A percentile compares a stretch with the other conserved stretches of the same genome.
Conservation (phyloP, 1,140 invertebrate species). For the Trachymyrmex septentrionalis region DNA sequence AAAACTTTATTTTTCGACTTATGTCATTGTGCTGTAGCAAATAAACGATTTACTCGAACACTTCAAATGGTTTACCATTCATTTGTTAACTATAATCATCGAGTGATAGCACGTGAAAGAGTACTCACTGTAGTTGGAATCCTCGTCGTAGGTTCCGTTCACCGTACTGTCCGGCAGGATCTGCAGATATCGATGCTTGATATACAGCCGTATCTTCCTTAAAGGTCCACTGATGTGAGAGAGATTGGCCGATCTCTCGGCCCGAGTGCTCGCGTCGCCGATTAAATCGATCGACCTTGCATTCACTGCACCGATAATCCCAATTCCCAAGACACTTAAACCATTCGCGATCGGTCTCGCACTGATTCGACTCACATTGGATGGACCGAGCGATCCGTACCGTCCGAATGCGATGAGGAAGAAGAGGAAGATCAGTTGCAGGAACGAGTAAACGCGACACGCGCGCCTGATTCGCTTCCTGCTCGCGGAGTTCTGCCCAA, state of each 20-base stretch:
- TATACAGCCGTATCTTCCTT: constrained; percentile 92
- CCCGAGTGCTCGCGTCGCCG: constrained; percentile 77
- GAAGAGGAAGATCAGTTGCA: constrained; percentile 77
- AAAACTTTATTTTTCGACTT: no score
- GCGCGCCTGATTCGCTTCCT: constrained; percentile 46
- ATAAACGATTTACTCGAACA: no score
- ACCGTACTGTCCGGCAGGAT: constrained; percentile 92
- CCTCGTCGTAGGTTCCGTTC: constrained; percentile 91
- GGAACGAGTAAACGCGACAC: constrained; percentile 64
- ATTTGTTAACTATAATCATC: constrained; percentile 16
- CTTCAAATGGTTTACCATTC: not conserved
- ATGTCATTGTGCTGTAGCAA: no score
- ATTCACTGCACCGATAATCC: constrained; percentile 76
- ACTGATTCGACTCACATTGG: constrained; percentile 59
- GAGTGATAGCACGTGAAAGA: not conserved
- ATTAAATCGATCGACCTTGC: constrained; percentile 76
- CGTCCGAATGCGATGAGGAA: constrained; percentile 78
- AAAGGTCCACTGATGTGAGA: constrained; percentile 91
- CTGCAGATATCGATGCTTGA: constrained; percentile 93
- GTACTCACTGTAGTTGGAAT: constrained; percentile 93
- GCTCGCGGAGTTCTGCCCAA: constrained; percentile 21
- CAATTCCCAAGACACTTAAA: constrained; percentile 66
- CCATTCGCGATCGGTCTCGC: constrained; percentile 51
- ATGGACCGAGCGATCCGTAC: constrained; percentile 60
- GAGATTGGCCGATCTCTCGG: constrained; percentile 91